Evolutionary conservation across 2,113 vertebrate species (phyloP).

Genomic region (Mixornis gularis): DNA sequence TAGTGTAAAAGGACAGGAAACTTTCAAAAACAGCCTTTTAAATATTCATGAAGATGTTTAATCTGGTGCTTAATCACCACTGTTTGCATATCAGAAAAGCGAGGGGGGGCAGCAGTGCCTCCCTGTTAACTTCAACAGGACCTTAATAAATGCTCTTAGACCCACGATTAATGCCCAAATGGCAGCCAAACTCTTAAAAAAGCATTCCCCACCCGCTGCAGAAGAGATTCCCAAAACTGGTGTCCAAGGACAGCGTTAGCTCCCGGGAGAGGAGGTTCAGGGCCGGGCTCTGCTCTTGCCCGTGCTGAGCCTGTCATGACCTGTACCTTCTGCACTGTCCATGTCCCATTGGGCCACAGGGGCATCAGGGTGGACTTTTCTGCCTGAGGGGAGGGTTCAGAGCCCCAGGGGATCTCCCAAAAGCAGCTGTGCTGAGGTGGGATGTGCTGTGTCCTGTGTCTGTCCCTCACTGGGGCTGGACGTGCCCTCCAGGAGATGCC

Average conservation of each 20-base stretch:
- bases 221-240: neutral
- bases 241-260: neutral
- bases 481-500: neutral
- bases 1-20: conserved; percentile 93
- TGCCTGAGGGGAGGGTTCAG: neutral
- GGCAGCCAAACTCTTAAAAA: neutral
- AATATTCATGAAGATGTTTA: conserved; percentile 91
- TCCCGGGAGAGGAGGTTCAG: neutral
- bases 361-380: neutral
- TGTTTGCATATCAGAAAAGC: conserved; percentile 76
- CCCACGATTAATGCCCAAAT: conserved; percentile 44
- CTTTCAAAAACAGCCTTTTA: conserved; percentile 84
- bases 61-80: conserved; percentile 91
- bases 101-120: conserved; percentile 61
- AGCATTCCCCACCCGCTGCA: neutral
- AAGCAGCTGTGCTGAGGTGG: neutral
- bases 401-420: fast-evolving
- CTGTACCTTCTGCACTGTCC: fast-evolving
- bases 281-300: neutral
- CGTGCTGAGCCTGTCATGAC: fast-evolving
- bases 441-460: fast-evolving
- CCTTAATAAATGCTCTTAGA: conserved; percentile 73
- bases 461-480: neutral
- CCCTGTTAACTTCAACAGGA: conserved; percentile 64
- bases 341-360: fast-evolving